Conservation (phyloP, 35 echinoderm and acorn worm genomes). For the Strongylocentrotus purpuratus region DNA sequence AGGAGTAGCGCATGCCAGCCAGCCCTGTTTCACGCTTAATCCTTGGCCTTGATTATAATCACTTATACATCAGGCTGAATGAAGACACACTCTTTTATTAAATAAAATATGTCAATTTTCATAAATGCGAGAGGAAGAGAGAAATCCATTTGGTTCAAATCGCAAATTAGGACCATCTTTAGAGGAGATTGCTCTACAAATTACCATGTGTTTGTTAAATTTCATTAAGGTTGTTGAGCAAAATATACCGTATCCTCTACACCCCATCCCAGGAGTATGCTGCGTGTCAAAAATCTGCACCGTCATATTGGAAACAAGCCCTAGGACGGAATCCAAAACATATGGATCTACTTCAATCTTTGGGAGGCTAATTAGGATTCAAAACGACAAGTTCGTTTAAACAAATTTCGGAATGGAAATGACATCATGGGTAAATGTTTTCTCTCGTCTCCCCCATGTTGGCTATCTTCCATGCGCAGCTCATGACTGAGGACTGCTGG, state of each 20-base stretch:
- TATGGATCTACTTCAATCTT: background rate
- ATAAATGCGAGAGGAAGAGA: background rate
- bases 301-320: constrained; percentile 17
- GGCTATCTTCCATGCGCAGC: constrained; percentile 17
- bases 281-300: constrained; percentile 40
- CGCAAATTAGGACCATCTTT: constrained; percentile 28
- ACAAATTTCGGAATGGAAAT: background rate
- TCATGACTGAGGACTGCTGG: background rate
- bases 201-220: constrained; percentile 27
- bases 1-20: background rate
- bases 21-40: background rate
- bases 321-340: background rate
- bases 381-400: constrained; percentile 22
- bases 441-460: background rate
- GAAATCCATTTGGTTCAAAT: constrained; percentile 1
- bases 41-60: background rate
- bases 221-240: constrained; percentile 34
- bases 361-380: constrained; percentile 9
- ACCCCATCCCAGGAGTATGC: background rate
- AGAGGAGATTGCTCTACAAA: constrained; percentile 25
- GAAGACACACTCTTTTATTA: background rate
- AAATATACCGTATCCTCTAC: constrained; percentile 3
- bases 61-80: background rate
- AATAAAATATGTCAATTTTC: background rate
- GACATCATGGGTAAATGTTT: constrained; percentile 15